A percentile compares a stretch with the other conserved stretches of the same genome.
phyloP scores from a whole-genome alignment of 2,113 vertebrate species.

The Helogale parvula region DNA sequence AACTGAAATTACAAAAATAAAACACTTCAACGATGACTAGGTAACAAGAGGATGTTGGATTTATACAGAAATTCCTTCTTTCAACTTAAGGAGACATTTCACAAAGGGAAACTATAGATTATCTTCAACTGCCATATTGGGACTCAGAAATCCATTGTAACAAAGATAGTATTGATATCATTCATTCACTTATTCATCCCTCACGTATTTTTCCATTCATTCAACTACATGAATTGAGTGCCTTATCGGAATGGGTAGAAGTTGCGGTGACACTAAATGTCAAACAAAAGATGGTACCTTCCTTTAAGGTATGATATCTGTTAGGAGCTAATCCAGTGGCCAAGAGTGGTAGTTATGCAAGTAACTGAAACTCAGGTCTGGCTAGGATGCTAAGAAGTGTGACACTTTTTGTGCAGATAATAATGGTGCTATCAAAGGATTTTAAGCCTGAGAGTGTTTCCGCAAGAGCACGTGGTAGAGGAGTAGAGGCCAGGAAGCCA shows the following conservation, averaged over 20 bases:
- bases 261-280: neutral
- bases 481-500: neutral
- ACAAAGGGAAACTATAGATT: neutral
- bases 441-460: neutral
- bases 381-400: neutral
- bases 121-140: neutral
- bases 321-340: neutral
- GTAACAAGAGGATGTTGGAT: neutral
- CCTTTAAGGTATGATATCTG: neutral
- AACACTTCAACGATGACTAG: neutral
- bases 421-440: neutral
- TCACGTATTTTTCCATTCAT: neutral
- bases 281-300: neutral
- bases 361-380: neutral
- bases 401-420: neutral
- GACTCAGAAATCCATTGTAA: neutral
- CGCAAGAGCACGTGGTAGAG: neutral
- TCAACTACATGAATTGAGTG: neutral
- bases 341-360: neutral
- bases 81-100: neutral
- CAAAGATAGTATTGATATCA: neutral
- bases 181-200: neutral
- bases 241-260: accelerated
- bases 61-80: constrained; percentile 1
- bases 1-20: neutral